Percentiles rank a stretch among this genome's conserved stretches.
These are phyloP conservation scores for Hermodice carunculata DNA, from an alignment of 2,888 invertebrate species.

Conservation along the genomic window DNA sequence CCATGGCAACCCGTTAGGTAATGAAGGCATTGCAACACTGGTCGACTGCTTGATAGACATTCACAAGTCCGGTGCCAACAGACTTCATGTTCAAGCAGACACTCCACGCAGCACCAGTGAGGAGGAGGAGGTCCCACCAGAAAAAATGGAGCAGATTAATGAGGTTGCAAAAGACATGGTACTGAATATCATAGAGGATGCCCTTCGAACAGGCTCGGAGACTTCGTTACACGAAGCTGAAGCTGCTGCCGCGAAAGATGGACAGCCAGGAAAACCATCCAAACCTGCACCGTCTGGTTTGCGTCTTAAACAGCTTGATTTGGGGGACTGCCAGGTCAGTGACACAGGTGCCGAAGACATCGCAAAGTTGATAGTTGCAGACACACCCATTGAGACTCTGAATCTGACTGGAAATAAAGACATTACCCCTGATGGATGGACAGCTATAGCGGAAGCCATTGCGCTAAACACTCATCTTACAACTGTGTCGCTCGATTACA, in stretches of 20 bases:
- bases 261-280: background rate
- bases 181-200: too few species aligned
- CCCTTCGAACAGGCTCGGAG: too few species aligned
- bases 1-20: conserved; percentile 54
- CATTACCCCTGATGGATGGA: conserved; percentile 53
- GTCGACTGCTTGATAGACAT: conserved; percentile 40
- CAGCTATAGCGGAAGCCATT: conserved; percentile 51
- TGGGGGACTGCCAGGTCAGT: conserved; percentile 50
- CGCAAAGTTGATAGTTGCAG: conserved; percentile 46
- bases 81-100: conserved; percentile 6
- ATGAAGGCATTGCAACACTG: conserved; percentile 50
- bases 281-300: conserved; percentile 6
- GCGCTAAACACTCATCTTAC: conserved; percentile 47
- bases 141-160: too few species aligned
- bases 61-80: background rate
- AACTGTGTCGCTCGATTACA: conserved; percentile 57
- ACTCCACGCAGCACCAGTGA: conserved; percentile 1
- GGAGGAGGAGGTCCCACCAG: too few species aligned
- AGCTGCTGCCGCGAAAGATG: background rate
- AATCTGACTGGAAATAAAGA: conserved; percentile 52
- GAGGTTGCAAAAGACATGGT: background rate
- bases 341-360: conserved; percentile 49
- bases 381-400: conserved; percentile 47
- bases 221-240: too few species aligned
- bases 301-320: conserved; percentile 51